Conservation (phyloP, 2,113 vertebrate species). For the Lipophrys pholis region DNA sequence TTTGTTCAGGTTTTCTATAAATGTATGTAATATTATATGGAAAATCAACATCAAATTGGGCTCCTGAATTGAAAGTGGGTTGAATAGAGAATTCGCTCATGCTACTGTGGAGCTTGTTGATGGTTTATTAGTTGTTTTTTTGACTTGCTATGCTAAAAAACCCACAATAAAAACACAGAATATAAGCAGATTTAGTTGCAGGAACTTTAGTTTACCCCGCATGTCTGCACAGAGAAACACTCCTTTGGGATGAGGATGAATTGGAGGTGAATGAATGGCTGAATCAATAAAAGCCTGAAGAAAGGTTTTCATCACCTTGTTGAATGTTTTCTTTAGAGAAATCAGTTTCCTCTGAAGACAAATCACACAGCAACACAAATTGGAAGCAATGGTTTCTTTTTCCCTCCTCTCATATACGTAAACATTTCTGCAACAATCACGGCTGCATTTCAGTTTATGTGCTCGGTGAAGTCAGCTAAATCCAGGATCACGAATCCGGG, state of each 20-base stretch:
- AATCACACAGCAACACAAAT: neutral
- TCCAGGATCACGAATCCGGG: conserved; percentile 63
- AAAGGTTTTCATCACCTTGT: neutral
- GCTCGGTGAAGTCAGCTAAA: conserved; percentile 64
- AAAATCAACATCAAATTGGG: no score
- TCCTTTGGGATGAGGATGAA: neutral
- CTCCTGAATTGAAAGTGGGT: no score
- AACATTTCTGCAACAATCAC: conserved; percentile 12
- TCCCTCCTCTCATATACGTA: conserved; percentile 1
- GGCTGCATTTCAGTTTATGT: conserved; percentile 49
- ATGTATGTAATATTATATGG: no score
- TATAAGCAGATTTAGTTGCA: neutral
- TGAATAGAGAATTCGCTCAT: no score
- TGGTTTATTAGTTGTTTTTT: neutral
- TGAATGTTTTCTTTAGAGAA: conserved; percentile 6
- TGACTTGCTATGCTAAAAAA: neutral
- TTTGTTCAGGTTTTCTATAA: no score
- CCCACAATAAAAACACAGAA: neutral
- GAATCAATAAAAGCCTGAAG: conserved; percentile 38
- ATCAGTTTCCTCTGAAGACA: neutral
- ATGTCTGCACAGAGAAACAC: conserved; percentile 11
- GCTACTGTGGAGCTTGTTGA: neutral
- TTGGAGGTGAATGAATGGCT: neutral
- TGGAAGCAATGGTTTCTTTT: neutral
- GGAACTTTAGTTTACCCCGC: neutral